Base-by-base conservation (phyloP, 2,113 vertebrate species). In the Oreotrochilus melanogaster region DNA sequence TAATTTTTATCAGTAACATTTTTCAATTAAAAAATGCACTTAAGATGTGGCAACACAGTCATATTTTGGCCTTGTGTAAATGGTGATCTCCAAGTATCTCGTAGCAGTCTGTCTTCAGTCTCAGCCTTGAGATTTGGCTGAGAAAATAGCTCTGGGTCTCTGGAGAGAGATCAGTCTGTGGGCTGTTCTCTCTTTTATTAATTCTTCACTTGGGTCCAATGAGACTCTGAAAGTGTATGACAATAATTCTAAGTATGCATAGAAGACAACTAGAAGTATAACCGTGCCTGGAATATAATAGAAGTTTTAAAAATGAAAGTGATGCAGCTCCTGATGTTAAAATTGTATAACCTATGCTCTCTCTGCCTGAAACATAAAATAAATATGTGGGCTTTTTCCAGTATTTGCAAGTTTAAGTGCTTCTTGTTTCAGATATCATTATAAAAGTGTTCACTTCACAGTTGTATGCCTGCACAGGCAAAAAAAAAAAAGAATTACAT, bases 1-100 rank as follows among this genome's bases (percentile, higher is more conserved):
- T 3, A 28, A 14, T 58, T 45, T 56, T 78, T 57, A 28, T 42
- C 3, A 3, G 11, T 62, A 7, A 54, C 0, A 0, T 17, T 69
- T 65, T 50, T 86, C 7, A 64, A 3, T 21, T 9, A 75, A 19
- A 74, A 86, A 56, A n/a, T 24, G 3, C 28, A 21, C 3, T 23
- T 18, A n/a, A n/a, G 31, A 18, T 25, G 8, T 61, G 56, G 30
- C 10, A 87, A 22, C 16, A 37, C 1, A 22, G 21, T 78, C 54
- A 1, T 64, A 14, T 48, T 87, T 83, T 69, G 21, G 19, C 19
- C 42, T 69, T n/a, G 5, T 3, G 7, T 50, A 35, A 39, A 82
- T 50, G 28, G 39, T 0, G 1, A 24, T 53, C 42, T 25, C 56
- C 33, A 23, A 18, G 18, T 54, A 23, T 43, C 14, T 47, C 8